phyloP scores from a whole-genome alignment of 2,888 invertebrate species.

The Cephus spinipes region DNA sequence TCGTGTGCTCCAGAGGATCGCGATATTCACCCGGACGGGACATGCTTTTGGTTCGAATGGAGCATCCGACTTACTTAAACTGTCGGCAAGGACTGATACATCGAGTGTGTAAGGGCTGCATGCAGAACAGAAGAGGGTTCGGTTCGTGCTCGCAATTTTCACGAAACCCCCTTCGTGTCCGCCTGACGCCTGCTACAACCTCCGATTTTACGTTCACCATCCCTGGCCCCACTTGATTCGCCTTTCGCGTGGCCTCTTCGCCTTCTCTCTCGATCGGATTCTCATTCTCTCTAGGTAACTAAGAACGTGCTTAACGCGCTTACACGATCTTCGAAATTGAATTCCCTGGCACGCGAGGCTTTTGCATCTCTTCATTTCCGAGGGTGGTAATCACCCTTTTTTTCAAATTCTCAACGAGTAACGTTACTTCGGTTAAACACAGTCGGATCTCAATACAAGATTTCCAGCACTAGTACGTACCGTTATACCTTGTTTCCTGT shows the following conservation, averaged over 20 bases:
- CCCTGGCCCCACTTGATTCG: neutral
- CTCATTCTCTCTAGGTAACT: no score
- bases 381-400: neutral
- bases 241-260: neutral
- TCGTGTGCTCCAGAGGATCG: conserved; percentile 63
- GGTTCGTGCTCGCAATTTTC: conserved; percentile 6
- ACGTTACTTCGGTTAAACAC: neutral
- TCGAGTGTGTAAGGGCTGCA: neutral
- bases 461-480: neutral
- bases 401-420: neutral
- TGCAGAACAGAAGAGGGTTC: neutral
- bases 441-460: neutral
- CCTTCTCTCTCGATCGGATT: neutral
- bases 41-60: conserved; percentile 27
- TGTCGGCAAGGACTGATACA: neutral
- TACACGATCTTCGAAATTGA: neutral
- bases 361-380: neutral
- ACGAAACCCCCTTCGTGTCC: conserved; percentile 1
- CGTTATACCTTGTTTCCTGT: neutral
- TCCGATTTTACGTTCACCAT: neutral
- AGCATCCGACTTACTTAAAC: neutral
- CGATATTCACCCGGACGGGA: conserved; percentile 52
- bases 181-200: neutral
- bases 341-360: neutral
- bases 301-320: neutral